phyloP scores from a whole-genome alignment of 2,888 invertebrate species.

The Idaea straminata region DNA sequence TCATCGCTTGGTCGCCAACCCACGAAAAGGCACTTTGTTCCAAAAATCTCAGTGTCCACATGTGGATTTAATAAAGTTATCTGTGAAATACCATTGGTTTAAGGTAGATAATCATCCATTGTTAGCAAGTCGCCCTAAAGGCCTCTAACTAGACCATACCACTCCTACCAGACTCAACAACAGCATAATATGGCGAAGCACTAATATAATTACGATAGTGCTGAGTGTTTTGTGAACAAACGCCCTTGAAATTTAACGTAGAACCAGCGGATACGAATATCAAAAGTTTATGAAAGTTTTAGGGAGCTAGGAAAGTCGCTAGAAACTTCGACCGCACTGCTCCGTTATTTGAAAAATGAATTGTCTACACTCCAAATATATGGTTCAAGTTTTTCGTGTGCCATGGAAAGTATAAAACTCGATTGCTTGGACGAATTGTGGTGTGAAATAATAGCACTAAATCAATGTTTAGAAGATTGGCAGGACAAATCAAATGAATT shows the following conservation, averaged over 20 bases:
- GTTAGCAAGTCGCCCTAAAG: too few species aligned
- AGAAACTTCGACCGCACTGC: constrained; percentile 52
- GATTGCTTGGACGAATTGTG: constrained; percentile 30
- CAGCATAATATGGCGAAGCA: too few species aligned
- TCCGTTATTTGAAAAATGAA: constrained; percentile 74
- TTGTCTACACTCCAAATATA: constrained; percentile 75
- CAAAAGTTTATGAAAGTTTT: constrained; percentile 58
- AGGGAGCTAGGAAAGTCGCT: constrained; percentile 51
- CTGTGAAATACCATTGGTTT: too few species aligned
- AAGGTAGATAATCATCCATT: too few species aligned
- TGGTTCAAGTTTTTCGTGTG: constrained; percentile 56
- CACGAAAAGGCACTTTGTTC: too few species aligned
- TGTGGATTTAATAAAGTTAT: too few species aligned
- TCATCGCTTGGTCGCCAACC: too few species aligned
- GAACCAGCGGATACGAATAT: constrained; percentile 66
- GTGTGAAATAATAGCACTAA: not conserved
- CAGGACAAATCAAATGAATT: not conserved
- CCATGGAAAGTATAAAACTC: constrained; percentile 56
- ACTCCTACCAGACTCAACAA: too few species aligned
- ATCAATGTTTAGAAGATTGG: not conserved
- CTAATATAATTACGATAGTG: too few species aligned
- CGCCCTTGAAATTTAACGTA: constrained; percentile 33
- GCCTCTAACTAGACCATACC: too few species aligned
- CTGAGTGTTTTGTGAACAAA: not conserved
- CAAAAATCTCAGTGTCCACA: too few species aligned